Evolutionary conservation across 2,888 invertebrate species (phyloP).

Genomic region (Cryptus viduatorius): DNA sequence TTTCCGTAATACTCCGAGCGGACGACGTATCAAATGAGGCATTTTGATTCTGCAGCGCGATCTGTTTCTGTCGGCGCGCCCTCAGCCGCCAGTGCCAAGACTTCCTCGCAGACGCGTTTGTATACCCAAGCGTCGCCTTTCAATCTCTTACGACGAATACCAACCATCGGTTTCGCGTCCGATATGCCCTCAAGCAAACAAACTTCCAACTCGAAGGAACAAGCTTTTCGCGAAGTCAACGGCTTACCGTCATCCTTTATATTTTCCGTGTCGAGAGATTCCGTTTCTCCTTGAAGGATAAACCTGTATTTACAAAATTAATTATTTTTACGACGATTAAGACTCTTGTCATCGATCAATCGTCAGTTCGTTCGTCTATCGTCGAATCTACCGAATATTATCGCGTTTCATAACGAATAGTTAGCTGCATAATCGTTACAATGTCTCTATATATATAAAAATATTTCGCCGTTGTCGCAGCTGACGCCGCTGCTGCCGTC

Average conservation of each 20-base stretch:
- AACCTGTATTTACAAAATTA: slow-evolving; percentile 85
- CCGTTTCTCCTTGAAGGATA: slow-evolving; percentile 89
- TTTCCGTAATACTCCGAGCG: neutral
- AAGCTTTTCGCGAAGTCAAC: slow-evolving; percentile 80
- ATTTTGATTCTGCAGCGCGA: slow-evolving; percentile 77
- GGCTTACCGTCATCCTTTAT: slow-evolving; percentile 71
- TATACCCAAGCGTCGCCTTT: slow-evolving; percentile 93
- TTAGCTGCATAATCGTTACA: no score
- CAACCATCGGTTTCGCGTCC: slow-evolving; percentile 85
- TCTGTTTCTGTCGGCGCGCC: slow-evolving; percentile 74
- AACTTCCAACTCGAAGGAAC: slow-evolving; percentile 91
- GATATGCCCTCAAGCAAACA: slow-evolving; percentile 86
- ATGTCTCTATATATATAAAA: no score
- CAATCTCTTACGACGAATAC: slow-evolving; percentile 90
- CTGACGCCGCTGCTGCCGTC: no score
- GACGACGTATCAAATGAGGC: slow-evolving; percentile 75
- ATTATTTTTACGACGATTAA: neutral
- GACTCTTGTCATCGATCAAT: no score
- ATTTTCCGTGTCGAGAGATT: slow-evolving; percentile 77
- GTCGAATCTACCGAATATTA: no score
- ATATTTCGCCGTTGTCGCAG: no score
- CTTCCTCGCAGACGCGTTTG: slow-evolving; percentile 91
- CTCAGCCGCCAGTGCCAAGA: slow-evolving; percentile 87
- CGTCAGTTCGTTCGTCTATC: no score
- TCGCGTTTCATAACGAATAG: no score